These are phyloP conservation scores for Eilema depressum DNA, from an alignment of 2,888 invertebrate species.

Conservation along the genomic window DNA sequence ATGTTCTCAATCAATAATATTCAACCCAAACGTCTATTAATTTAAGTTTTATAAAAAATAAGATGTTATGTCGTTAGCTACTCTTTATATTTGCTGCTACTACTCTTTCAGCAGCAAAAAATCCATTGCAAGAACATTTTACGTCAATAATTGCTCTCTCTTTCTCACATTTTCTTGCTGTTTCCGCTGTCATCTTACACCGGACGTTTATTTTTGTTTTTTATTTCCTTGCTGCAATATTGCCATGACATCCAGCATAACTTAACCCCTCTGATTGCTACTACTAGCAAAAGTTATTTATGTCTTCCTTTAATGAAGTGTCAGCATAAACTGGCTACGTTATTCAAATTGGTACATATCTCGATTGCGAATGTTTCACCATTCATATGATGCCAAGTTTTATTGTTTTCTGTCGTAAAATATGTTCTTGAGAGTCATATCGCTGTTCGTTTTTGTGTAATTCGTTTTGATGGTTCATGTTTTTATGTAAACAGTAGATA, in stretches of 20 bases:
- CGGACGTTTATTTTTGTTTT: conserved; percentile 63
- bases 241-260: conserved; percentile 72
- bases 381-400: conserved; percentile 51
- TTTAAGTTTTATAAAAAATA: background rate
- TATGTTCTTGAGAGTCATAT: conserved; percentile 28
- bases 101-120: background rate
- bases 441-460: conserved; percentile 30
- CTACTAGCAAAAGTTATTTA: conserved; percentile 56
- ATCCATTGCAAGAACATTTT: background rate
- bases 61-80: background rate
- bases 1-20: background rate
- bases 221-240: conserved; percentile 73
- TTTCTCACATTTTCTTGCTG: background rate
- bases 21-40: background rate
- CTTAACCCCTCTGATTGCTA: conserved; percentile 62
- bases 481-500: background rate
- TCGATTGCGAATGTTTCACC: conserved; percentile 55
- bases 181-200: conserved; percentile 43
- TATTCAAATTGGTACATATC: conserved; percentile 56
- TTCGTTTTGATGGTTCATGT: conserved; percentile 19
- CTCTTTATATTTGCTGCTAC: too few relatives aligned
- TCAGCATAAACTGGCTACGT: conserved; percentile 56
- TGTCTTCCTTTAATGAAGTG: conserved; percentile 59
- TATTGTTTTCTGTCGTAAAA: conserved; percentile 49
- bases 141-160: background rate